These are phyloP conservation scores for Paedocypris sp. DNA, from an alignment of 2,113 vertebrate genomes.

Conservation along the genomic window DNA sequence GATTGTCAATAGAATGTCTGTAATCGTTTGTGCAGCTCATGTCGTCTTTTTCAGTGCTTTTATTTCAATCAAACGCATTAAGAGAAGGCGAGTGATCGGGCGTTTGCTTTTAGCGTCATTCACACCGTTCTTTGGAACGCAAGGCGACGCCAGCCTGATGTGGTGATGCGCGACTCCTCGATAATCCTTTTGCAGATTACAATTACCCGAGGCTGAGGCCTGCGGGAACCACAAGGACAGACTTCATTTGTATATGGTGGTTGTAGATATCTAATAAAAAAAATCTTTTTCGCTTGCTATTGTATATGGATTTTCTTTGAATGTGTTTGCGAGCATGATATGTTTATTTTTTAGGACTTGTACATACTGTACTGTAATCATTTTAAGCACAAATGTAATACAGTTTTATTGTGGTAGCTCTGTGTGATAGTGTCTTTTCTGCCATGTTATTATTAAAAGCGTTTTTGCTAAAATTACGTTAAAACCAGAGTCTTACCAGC, in stretches of 20 bases:
- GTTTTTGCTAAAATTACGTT: no score
- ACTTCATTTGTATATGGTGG: constrained; percentile 51
- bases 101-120: no score
- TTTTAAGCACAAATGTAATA: constrained; percentile 99
- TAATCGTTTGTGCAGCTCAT: no score
- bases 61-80: no score
- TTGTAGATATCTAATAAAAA: constrained; percentile 53
- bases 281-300: constrained; percentile 67
- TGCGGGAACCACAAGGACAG: constrained; percentile 20
- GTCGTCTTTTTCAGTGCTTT: no score
- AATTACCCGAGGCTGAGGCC: constrained; percentile 3
- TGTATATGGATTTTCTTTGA: constrained; percentile 58
- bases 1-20: no score
- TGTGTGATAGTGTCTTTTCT: constrained; percentile 58
- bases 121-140: no score
- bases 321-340: constrained; percentile 92
- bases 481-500: no score
- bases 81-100: no score
- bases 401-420: constrained; percentile 98
- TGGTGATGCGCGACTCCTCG: not conserved
- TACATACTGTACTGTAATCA: constrained; percentile 97
- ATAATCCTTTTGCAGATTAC: constrained; percentile 8
- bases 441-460: constrained; percentile 65
- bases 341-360: constrained; percentile 95
- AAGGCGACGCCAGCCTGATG: not conserved